Evolutionary conservation across 2,888 invertebrate species (phyloP).

Genomic region (Ochropleura leucogaster): DNA sequence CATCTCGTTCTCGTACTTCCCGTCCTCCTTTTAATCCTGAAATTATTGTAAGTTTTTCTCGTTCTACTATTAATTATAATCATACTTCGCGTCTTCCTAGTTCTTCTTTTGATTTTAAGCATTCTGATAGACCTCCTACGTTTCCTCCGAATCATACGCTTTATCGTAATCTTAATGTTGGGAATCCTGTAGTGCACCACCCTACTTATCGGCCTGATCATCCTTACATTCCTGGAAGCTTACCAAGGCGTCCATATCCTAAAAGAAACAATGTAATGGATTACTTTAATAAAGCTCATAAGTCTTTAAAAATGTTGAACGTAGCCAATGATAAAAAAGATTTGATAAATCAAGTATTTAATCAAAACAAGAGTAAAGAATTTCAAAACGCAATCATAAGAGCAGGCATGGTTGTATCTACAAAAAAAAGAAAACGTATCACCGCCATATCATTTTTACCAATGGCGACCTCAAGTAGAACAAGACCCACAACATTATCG

Average conservation of each 20-base stretch:
- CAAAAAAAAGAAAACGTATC: background rate
- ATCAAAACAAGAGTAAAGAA: background rate
- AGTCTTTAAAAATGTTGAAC: background rate
- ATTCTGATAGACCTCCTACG: background rate
- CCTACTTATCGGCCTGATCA: background rate
- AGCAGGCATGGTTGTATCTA: background rate
- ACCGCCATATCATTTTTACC: constrained; percentile 43
- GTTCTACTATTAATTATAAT: background rate
- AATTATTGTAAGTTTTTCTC: background rate
- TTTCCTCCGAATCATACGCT: background rate
- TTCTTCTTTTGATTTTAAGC: background rate
- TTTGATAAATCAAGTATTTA: background rate
- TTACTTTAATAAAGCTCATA: constrained; percentile 4
- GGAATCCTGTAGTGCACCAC: background rate
- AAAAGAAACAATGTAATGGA: background rate
- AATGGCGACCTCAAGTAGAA: constrained; percentile 15
- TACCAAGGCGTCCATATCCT: background rate
- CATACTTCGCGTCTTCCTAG: too few species aligned
- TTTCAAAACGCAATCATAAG: constrained; percentile 2
- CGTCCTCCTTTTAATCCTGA: background rate
- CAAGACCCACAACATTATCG: background rate
- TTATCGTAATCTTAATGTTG: background rate
- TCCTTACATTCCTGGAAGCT: background rate
- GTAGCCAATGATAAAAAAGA: background rate
- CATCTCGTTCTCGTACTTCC: background rate